Evolutionary conservation across 2,888 invertebrate genomes (phyloP), one percentile per base, ranked within the genome.

Genomic region (Heteromurus nitidus): DNA sequence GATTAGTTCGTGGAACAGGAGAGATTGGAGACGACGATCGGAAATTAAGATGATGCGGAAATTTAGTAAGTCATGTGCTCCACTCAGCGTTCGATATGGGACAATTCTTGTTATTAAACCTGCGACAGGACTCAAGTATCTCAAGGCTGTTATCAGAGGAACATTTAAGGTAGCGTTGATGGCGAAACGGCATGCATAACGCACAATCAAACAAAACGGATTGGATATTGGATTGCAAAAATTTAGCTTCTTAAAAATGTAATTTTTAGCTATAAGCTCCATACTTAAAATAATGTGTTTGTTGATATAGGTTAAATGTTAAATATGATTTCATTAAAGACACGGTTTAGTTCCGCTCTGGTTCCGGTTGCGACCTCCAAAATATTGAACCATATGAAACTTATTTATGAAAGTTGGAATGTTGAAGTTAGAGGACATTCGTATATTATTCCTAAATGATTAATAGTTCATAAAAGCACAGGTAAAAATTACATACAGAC

Each of bases 91-190:
- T 2, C 22, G 67, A 0, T 67, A 7, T 26, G 42, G 42, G 22
- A 67, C 44, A 47, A 47, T 28, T 0, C 47, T 67, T 67, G 47
- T 47, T 3, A 26, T 67, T 13, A 47, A 9, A n/a, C 11, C 28
- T 0, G 13, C 47, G 2, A 47, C 67, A 0, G 67, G 5, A 9
- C 30, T 67, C 7, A 47, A 67, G 47, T 67, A 47, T 50, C 18
- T 67, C 16, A 67, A 67, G 50, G 44, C 24, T 1, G 67, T 67
- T 0, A 67, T 26, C n/a, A 11, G 67, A 16, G 67, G 67, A 26
- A 26, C 20, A 3, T 67, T 67, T 44, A 7, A 47, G 18, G 11
- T 47, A 1, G 2, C 47, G 22, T 18, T 67, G 47, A 67, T 67
- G 67, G 28, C 67, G 1, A 67, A 47, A 67, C 5, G 28, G 2